Evolutionary conservation across 2,113 vertebrate genomes (phyloP), one percentile per base, ranked within the genome.

Genomic region (Rutilus rutilus): DNA sequence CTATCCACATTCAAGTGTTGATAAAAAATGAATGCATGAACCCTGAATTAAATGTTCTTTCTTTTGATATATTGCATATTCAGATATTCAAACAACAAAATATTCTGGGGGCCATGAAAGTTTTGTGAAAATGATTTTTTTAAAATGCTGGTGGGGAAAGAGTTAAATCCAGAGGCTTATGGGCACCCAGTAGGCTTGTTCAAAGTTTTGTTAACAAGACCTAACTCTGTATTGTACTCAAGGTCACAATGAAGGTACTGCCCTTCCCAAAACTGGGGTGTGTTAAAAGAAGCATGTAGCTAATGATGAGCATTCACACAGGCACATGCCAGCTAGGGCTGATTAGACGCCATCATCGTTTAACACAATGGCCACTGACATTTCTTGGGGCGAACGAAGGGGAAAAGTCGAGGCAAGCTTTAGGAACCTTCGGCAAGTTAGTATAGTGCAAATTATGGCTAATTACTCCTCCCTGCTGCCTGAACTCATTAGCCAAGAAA

Each of bases 381-480:
- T 93, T 92, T 92, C 94, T 93, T 67, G 86, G 90, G 92, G 91
- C 92, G 83, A 75, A 91, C 78, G 87, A n/a, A 85, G 77, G 74
- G 87, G 78, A 87, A 36, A 47, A 89, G 90, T 89, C 82, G 69
- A 86, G 91, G 80, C 88, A 64, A 89, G 87, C 89, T 87, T 90
- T 52, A 85, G 82, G 87, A 91, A 90, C 83, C 79, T 87, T 76
- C 86, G 86, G 91, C 87, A 83, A 91, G 90, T 89, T 91, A 86
- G 87, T 86, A 87, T 90, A 82, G 89, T 92, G 90, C 90, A 90
- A 92, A 92, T 92, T 89, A 91, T 87, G 83, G 89, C 90, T 94
- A 92, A 94, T 93, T 93, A 92, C 91, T 90, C 91, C 82, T 90
- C 85, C 88, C 86, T 84, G 83, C 92, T 93, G 92, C 91, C 91